phyloP scores from a whole-genome alignment of 53 echinoderm and acorn worm species.

The Arbacia lixula region DNA sequence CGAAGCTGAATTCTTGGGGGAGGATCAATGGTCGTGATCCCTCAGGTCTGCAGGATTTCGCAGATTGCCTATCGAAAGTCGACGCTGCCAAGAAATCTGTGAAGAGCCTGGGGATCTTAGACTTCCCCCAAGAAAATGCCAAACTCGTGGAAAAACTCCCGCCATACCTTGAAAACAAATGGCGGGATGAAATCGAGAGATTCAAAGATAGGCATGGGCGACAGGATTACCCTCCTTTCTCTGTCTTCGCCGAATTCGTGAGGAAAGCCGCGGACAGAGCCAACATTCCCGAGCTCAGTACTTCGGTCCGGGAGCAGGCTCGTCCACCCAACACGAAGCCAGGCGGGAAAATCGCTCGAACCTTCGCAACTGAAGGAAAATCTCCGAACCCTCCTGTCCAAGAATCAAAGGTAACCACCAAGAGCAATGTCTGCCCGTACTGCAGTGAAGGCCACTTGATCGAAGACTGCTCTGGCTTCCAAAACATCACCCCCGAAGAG shows the following conservation, averaged over 20 bases:
- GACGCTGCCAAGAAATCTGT: constrained; percentile 1
- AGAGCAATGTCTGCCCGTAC: constrained; percentile 25
- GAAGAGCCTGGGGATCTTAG: constrained; percentile 17
- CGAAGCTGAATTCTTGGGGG: constrained; percentile 40
- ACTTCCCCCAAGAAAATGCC: constrained; percentile 40
- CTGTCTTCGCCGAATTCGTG: constrained; percentile 31
- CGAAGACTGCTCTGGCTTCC: constrained; percentile 38
- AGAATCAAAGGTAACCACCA: no score
- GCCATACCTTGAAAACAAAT: constrained; percentile 37
- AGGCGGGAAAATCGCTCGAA: no score
- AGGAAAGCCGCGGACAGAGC: constrained; percentile 43
- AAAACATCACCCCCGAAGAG: constrained; percentile 17
- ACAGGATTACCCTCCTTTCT: constrained; percentile 41
- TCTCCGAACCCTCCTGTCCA: no score
- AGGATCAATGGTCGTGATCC: constrained; percentile 30
- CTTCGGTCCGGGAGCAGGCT: no score
- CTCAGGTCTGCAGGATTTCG: constrained; percentile 32
- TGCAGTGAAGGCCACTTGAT: constrained; percentile 26
- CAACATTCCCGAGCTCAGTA: constrained; percentile 62
- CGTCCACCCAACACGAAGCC: no score
- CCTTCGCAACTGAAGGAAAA: no score
- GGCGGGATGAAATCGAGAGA: constrained; percentile 42
- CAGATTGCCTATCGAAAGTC: constrained; percentile 41
- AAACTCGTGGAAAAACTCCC: constrained; percentile 33
- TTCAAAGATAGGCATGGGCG: neutral